These are phyloP conservation scores for Cheilosia impressa DNA, from an alignment of 2,888 invertebrate genomes.

Conservation along the genomic window DNA sequence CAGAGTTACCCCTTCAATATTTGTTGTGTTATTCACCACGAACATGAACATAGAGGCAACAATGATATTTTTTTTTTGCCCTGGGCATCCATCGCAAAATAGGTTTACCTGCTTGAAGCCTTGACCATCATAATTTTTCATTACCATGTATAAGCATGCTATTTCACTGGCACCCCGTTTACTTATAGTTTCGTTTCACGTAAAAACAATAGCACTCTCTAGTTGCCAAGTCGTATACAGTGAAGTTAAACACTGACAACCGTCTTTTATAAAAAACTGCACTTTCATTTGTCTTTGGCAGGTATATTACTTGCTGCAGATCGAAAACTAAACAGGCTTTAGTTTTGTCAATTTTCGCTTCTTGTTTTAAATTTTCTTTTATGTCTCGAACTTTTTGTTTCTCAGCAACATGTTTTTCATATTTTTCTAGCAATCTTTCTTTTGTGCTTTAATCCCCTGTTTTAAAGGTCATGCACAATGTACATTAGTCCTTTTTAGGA, in stretches of 20 bases:
- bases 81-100: not conserved
- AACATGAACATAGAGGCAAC: no score
- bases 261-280: not conserved
- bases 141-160: not conserved
- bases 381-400: not conserved
- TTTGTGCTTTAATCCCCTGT: not conserved
- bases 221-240: not conserved
- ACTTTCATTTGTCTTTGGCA: not conserved
- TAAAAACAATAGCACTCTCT: not conserved
- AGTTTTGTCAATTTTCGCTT: not conserved
- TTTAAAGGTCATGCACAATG: not conserved
- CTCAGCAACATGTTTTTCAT: not conserved
- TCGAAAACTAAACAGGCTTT: not conserved
- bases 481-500: not conserved
- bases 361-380: slow-evolving; percentile 6
- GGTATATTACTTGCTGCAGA: slow-evolving; percentile 7
- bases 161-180: no score
- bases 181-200: not conserved
- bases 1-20: no score
- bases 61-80: no score
- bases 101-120: not conserved
- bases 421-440: not conserved
- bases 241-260: not conserved
- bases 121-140: slow-evolving; percentile 16
- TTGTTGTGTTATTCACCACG: no score